Percentiles rank a stretch among this genome's conserved stretches.
Conservation (phyloP, 2,113 vertebrate genomes). For the Pipa parva region DNA sequence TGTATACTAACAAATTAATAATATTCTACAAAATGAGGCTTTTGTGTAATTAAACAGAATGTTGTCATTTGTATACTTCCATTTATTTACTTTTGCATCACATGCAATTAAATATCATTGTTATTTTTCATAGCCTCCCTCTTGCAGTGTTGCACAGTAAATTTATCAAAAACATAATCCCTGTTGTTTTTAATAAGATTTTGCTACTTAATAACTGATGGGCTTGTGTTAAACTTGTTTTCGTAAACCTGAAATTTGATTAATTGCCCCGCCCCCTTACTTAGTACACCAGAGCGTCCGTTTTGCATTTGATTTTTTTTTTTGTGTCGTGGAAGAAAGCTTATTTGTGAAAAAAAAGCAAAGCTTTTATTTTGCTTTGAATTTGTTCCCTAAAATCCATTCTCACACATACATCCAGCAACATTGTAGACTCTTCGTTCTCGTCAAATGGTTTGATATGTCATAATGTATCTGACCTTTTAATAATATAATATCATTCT, state of each 20-base stretch:
- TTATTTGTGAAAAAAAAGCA: not conserved
- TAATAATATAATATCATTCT: too few species aligned
- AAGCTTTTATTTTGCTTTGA: not conserved
- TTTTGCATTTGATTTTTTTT: not conserved
- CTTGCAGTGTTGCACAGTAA: not conserved
- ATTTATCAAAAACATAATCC: conserved; percentile 24
- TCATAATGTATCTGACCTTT: too few species aligned
- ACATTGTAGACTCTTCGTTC: too few species aligned
- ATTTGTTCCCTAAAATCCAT: too few species aligned
- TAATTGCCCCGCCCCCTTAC: not conserved
- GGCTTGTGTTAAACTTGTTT: conserved; percentile 6
- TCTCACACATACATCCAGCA: too few species aligned
- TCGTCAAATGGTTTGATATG: too few species aligned
- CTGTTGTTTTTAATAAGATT: conserved; percentile 36
- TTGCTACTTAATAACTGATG: conserved; percentile 24
- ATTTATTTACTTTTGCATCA: too few species aligned
- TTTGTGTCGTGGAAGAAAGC: not conserved
- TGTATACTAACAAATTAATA: too few species aligned
- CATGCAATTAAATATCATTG: not conserved
- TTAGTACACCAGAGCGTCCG: conserved; percentile 1
- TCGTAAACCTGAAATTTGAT: conserved; percentile 11
- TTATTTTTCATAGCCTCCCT: not conserved
- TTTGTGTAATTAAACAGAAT: too few species aligned
- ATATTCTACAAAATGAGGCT: too few species aligned
- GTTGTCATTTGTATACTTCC: too few species aligned